A percentile compares a stretch with the other conserved stretches of the same genome.
Conservation (phyloP, 2,113 vertebrate species). For the Sula dactylatra region DNA sequence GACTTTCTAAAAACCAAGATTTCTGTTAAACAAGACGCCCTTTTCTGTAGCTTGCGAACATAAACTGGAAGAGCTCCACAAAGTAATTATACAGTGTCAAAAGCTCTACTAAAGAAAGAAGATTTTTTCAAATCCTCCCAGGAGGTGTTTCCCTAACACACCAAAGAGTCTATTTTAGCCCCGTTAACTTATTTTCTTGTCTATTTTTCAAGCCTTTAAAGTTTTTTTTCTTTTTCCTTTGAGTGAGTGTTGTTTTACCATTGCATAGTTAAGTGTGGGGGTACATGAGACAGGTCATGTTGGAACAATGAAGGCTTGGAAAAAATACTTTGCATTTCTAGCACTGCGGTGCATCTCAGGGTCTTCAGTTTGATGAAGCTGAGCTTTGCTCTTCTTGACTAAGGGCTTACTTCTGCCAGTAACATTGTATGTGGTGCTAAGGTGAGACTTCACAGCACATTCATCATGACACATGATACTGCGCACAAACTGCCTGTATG, state of each 20-base stretch:
- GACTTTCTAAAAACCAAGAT: background rate
- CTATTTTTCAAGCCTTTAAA: background rate
- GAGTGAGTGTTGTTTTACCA: background rate
- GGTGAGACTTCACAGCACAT: background rate
- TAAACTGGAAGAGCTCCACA: background rate
- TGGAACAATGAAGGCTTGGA: background rate
- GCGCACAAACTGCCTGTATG: background rate
- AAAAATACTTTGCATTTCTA: background rate
- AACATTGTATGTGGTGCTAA: background rate
- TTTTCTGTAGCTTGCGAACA: background rate
- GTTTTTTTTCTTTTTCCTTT: background rate
- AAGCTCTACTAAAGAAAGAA: background rate
- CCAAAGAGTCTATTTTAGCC: background rate
- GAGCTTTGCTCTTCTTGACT: background rate
- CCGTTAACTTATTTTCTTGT: background rate
- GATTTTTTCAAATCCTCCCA: background rate
- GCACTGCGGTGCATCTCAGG: background rate
- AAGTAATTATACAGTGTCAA: background rate
- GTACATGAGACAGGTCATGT: background rate
- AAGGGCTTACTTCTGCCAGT: background rate
- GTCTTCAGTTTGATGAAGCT: background rate
- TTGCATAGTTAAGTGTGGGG: background rate
- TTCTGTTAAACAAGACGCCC: background rate
- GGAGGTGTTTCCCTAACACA: background rate
- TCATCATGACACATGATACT: background rate